Base-by-base conservation (phyloP, 1,140 invertebrate genomes). In the Andricus grossulariae region DNA sequence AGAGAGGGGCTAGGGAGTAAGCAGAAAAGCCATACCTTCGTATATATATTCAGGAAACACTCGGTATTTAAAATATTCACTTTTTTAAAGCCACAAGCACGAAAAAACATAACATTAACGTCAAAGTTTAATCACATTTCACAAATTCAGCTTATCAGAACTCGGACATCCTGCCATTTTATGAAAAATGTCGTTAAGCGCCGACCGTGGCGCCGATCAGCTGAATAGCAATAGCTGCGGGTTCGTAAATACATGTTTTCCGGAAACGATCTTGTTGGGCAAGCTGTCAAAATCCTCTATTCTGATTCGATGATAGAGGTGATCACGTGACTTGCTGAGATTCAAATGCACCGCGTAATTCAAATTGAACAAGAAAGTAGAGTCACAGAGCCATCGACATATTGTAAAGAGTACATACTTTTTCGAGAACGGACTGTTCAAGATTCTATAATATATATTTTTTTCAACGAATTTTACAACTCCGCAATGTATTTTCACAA, bases 121-220 rank as follows among this genome's bases (percentile, higher is more conserved):
- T 39, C 16, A 32, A 39, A 39, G 15, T 66, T 45, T n/a, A 39
- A 66, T 39, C 60, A 66, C 60, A n/a, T n/a, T 45, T 39, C 25
- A 32, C 60, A 25, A 39, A 66, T 11, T 66, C 25, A 66, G 60
- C 60, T 39, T 39, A 45, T 2, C 52, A 54, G 2, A 54, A 18
- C 52, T 18, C n/a, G n/a, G 52, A 18, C 55, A 70, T 77, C 81
- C 84, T 85, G 80, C 84, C 84, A 86, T 86, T 86, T 83, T 84
- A 82, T 78, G 76, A 80, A 78, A 57, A n/a, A 16, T 39, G 60
- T 45, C 39, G 39, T 45, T 79, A 55, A 78, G 39, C 39, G 78
- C 72, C 72, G 15, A 80, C 75, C 72, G 77, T 77, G 82, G 83
- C 75, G 78, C 78, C 72, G 80, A 84, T 78, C 78, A 79, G 76